Evolutionary conservation across 2,113 vertebrate species (phyloP), one percentile per base, ranked within the genome.

Genomic region (Smithornis capensis): DNA sequence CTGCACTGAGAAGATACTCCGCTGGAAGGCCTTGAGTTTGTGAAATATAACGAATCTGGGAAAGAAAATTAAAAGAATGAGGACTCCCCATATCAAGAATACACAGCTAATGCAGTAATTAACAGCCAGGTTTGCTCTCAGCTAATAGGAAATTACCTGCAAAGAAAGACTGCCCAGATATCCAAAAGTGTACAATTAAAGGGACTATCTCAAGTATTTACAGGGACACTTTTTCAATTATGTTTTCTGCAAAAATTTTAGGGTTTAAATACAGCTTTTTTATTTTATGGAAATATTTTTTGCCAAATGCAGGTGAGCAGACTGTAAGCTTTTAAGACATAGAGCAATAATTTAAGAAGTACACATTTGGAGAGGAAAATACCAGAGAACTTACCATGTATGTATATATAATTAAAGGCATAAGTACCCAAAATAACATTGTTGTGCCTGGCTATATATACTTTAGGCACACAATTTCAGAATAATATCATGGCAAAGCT

Each of bases 1-100:
- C 99, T 1, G 99, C 99, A 82, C 99, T 99, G 89, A 99, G 98
- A 94, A 99, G 98, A 96, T 99, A 99, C 96, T 99, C 99, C 6
- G 99, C 99, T 60, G 99, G 99, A 93, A 99, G 98, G 82, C 99
- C 99, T 98, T 99, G 99, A 42, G 99, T 99, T 98, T 99, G 99
- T 33, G 99, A 99, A 96, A 99, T 99, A 71, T 99, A 99, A 68
- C 99, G 99, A 76, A 99, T 99, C 99, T 99, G 97, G 89, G 96
- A 95, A 37, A 97, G 71, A 35, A 82, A 95, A 96, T 14, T 12
- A 21, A 44, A 92, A 63, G 17, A 84, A 78, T 94, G 35, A 97
- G 94, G 50, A 83, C 7, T 88, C 52, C 12, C 56, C 67, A 14
- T 1, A 85, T 3, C 37, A 56, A 84, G 14, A 56, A 84, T 38